phyloP scores from a whole-genome alignment of 2,113 vertebrate genomes.

The Gulo gulo region DNA sequence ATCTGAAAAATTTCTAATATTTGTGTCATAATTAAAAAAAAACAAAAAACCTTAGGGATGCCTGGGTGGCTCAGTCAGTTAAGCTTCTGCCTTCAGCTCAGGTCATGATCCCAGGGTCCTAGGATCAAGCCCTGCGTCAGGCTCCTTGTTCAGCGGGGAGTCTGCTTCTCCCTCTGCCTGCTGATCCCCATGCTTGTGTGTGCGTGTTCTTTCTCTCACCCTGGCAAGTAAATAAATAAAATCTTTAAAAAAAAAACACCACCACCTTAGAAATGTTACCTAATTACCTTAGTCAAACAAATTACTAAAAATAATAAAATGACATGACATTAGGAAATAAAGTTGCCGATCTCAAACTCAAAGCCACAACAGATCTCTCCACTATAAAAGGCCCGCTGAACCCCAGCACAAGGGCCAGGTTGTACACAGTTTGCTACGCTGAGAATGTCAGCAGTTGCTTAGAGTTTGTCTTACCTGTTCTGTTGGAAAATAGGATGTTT shows the following conservation, averaged over 20 bases:
- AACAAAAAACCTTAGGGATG: too few relatives aligned
- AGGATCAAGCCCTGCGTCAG: too few relatives aligned
- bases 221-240: too few relatives aligned
- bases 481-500: background rate
- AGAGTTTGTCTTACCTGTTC: background rate
- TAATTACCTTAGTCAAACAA: background rate
- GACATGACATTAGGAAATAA: background rate
- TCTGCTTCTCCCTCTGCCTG: too few relatives aligned
- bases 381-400: background rate
- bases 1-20: background rate
- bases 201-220: too few relatives aligned
- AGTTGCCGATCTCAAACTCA: background rate
- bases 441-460: background rate
- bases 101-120: too few relatives aligned
- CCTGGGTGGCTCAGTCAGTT: too few relatives aligned
- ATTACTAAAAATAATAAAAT: slow-evolving; percentile 36
- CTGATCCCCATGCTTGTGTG: too few relatives aligned
- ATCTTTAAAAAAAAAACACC: background rate
- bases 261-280: background rate
- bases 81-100: too few relatives aligned
- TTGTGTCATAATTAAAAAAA: background rate
- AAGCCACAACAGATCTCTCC: background rate
- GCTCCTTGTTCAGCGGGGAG: too few relatives aligned
- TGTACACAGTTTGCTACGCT: background rate
- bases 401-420: background rate